phyloP scores from a whole-genome alignment of 1,140 invertebrate genomes.

The Drosophila punjabiensis region DNA sequence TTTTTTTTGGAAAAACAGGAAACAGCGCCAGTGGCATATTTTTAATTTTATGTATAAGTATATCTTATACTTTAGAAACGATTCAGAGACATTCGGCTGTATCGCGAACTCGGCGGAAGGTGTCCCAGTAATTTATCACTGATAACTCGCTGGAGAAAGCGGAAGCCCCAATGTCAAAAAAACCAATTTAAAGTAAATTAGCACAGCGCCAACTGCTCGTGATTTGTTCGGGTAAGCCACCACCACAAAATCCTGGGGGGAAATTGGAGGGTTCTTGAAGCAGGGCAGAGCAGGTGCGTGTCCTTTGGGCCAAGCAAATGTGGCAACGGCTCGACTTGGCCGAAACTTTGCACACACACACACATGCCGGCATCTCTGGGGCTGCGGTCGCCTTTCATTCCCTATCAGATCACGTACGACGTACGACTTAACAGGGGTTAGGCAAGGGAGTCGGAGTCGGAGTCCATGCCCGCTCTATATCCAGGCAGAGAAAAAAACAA shows the following conservation, averaged over 20 bases:
- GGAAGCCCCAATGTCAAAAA: conserved; percentile 43
- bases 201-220: conserved; percentile 50
- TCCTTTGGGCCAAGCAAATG: conserved; percentile 64
- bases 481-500: conserved; percentile 28
- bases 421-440: conserved; percentile 56
- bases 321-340: conserved; percentile 61
- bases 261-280: background rate
- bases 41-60: background rate
- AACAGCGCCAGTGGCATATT: background rate
- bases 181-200: conserved; percentile 83
- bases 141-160: conserved; percentile 52
- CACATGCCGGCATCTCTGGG: conserved; percentile 42
- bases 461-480: conserved; percentile 1
- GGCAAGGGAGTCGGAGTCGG: conserved; percentile 3
- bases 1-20: background rate
- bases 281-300: conserved; percentile 32
- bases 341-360: conserved; percentile 65
- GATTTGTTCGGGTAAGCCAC: conserved; percentile 36
- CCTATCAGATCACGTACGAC: conserved; percentile 78
- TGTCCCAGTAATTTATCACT: conserved; percentile 68
- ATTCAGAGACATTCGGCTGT: background rate
- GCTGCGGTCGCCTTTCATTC: conserved; percentile 70
- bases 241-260: conserved; percentile 22
- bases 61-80: background rate
- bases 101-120: background rate